Evolutionary conservation across 2,888 invertebrate genomes (phyloP).

Genomic region (Ochropacha duplaris): DNA sequence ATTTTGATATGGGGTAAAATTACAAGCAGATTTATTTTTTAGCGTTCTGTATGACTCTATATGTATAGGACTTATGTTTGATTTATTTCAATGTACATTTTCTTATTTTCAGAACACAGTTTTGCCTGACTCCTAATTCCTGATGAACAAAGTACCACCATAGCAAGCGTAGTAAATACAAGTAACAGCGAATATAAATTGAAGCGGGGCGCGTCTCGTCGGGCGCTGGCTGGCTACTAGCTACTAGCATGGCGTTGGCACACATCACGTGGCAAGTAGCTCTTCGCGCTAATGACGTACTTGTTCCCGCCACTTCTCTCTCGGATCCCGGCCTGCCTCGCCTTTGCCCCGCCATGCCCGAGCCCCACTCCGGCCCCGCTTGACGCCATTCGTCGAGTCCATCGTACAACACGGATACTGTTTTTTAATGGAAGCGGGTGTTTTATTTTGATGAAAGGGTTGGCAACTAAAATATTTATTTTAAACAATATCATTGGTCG

Average conservation of each 20-base stretch:
- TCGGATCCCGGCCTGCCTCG: neutral
- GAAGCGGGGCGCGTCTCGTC: neutral
- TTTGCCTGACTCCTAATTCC: too few species aligned
- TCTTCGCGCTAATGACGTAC: slow-evolving; percentile 53
- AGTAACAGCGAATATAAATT: neutral
- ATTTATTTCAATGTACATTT: too few species aligned
- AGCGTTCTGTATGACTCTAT: too few species aligned
- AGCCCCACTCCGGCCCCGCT: neutral
- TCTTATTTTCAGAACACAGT: too few species aligned
- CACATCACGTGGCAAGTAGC: slow-evolving; percentile 48
- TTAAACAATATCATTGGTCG: too few species aligned
- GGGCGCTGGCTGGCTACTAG: slow-evolving; percentile 13
- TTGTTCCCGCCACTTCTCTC: slow-evolving; percentile 32
- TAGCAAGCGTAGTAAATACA: neutral
- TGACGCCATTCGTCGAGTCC: neutral
- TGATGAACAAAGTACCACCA: too few species aligned
- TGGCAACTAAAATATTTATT: too few species aligned
- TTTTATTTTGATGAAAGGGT: neutral
- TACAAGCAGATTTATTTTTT: neutral
- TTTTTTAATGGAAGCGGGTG: neutral
- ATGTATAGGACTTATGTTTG: too few species aligned
- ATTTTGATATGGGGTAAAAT: neutral
- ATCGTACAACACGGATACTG: neutral
- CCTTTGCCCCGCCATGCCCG: neutral
- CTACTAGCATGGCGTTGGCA: slow-evolving; percentile 20